Evolutionary conservation across 2,797 vertebrate species (phyloP).

Genomic region (Amniataba percoides): DNA sequence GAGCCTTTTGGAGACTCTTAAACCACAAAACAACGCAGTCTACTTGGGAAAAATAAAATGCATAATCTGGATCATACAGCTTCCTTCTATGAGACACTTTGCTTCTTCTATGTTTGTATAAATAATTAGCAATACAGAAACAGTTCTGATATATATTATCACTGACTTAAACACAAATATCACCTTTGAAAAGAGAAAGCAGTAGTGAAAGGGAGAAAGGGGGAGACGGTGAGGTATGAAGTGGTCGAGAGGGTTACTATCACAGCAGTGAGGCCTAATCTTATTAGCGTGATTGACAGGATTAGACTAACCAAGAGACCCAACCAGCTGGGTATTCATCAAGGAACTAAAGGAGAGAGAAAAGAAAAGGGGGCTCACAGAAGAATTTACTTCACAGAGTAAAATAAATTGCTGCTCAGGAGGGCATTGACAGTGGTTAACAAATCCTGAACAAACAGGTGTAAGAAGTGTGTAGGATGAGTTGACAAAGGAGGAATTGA

Average conservation of each 20-base stretch:
- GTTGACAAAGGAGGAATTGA: slow-evolving; percentile 10
- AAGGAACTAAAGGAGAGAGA: slow-evolving; percentile 30
- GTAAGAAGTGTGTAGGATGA: not conserved
- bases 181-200: slow-evolving; percentile 8
- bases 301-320: slow-evolving; percentile 76
- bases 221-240: slow-evolving; percentile 35
- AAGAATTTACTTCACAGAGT: slow-evolving; percentile 29
- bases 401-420: slow-evolving; percentile 21
- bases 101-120: not conserved
- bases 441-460: slow-evolving; percentile 28
- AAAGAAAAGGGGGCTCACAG: slow-evolving; percentile 22
- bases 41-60: not conserved
- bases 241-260: slow-evolving; percentile 60
- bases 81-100: not conserved
- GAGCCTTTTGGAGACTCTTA: slow-evolving; percentile 5
- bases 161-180: not conserved
- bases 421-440: slow-evolving; percentile 2
- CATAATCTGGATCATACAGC: not conserved
- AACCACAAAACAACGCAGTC: slow-evolving; percentile 26
- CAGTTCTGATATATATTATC: not conserved
- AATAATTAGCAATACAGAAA: not conserved
- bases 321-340: slow-evolving; percentile 70
- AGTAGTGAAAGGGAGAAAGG: slow-evolving; percentile 17
- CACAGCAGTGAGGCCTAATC: slow-evolving; percentile 77
- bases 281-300: slow-evolving; percentile 79